Percentiles rank a stretch among this genome's conserved stretches.
Conservation (phyloP, 2,113 vertebrate genomes). For the Collichthys lucidus region DNA sequence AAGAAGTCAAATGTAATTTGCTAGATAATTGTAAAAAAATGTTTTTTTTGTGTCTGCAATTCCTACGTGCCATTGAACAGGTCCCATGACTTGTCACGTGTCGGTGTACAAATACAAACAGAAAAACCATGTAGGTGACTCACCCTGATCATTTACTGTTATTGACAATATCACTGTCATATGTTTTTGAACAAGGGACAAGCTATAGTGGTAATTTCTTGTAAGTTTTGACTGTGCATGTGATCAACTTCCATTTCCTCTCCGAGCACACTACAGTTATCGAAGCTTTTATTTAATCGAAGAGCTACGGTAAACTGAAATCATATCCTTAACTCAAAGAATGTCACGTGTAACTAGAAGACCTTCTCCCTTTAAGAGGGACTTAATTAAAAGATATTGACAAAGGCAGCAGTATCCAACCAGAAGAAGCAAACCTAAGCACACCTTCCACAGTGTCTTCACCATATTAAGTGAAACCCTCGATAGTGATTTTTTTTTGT, state of each 20-base stretch:
- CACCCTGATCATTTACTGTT: background rate
- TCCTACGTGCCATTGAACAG: conserved; percentile 73
- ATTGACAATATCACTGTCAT: conserved; percentile 43
- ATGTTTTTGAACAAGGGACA: background rate
- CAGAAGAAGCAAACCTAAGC: background rate
- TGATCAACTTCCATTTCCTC: conserved; percentile 43
- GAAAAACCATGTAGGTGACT: conserved; percentile 22
- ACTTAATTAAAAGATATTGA: conserved; percentile 7
- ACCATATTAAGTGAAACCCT: conserved; percentile 17
- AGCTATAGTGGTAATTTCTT: background rate
- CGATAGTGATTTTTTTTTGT: conserved; percentile 28
- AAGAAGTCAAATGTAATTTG: conserved; percentile 58
- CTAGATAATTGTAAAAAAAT: conserved; percentile 50
- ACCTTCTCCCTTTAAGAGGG: background rate
- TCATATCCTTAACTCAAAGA: conserved; percentile 8
- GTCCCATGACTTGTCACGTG: conserved; percentile 42
- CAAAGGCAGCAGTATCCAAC: background rate
- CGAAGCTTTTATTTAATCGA: conserved; percentile 32
- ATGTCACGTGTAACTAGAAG: conserved; percentile 5
- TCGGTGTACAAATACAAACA: conserved; percentile 24
- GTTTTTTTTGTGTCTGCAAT: conserved; percentile 44
- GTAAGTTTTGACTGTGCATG: conserved; percentile 23
- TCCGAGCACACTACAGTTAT: conserved; percentile 3
- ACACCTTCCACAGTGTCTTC: background rate
- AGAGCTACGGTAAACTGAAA: conserved; percentile 4